Evolutionary conservation across 2,888 invertebrate genomes (phyloP).

Genomic region (Acleris literana): DNA sequence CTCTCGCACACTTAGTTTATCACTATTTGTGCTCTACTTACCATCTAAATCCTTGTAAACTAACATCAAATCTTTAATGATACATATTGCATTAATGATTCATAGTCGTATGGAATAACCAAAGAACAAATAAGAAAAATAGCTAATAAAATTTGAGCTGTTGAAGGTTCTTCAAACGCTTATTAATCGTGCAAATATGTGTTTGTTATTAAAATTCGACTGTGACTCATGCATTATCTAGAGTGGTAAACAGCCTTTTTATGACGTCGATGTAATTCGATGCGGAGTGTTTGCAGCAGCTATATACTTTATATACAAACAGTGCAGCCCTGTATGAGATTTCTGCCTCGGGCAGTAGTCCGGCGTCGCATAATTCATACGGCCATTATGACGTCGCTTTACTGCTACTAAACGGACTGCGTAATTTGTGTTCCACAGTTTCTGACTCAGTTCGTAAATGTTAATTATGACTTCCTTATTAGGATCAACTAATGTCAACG

Average conservation of each 20-base stretch:
- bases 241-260: conserved; percentile 38
- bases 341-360: background rate
- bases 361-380: conserved; percentile 21
- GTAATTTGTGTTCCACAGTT: conserved; percentile 26
- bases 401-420: conserved; percentile 25
- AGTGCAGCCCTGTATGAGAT: background rate
- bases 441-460: conserved; percentile 1
- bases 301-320: conserved; percentile 14
- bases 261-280: conserved; percentile 1
- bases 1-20: background rate
- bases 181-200: conserved; percentile 44
- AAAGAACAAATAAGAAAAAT: background rate
- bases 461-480: conserved; percentile 8
- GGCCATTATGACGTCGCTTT: conserved; percentile 23
- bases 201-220: conserved; percentile 39
- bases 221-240: conserved; percentile 39
- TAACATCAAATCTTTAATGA: conserved; percentile 2
- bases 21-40: conserved; percentile 18
- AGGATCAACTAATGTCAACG: background rate
- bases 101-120: no score
- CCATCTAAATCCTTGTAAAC: conserved; percentile 9
- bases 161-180: conserved; percentile 1
- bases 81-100: background rate
- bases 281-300: background rate
- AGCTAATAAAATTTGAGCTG: background rate